Base-by-base conservation (phyloP, 2,113 vertebrate genomes). In the Tetrax tetrax region DNA sequence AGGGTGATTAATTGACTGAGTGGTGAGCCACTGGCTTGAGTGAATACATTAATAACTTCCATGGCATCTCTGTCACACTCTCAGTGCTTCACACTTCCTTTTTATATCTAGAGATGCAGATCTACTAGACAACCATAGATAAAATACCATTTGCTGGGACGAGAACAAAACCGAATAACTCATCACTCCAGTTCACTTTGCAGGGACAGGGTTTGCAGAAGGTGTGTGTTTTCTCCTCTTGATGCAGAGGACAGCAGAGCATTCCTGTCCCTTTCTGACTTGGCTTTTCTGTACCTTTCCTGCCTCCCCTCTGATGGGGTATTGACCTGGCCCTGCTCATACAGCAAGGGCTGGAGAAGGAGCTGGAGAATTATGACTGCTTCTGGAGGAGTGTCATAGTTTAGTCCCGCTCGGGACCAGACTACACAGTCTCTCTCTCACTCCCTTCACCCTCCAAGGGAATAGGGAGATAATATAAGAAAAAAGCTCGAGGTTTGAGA, bases 21-120 rank as follows among this genome's bases (percentile, higher is more conserved):
- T 75, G 29, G 57, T 80, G 85, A 97, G 72, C 28, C 64, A 69
- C 71, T 29, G 29, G 85, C 47, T 89, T 76, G 60, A 60, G 96
- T 91, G 77, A 94, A 59, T 74, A 90, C 97, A 96, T 98, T 97
- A 97, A 98, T 98, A 97, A 98, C 60, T 50, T 80, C 69, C 89
- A 77, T 24, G 10, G 33, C 87, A 63, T 80, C 75, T 90, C 93
- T 95, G 92, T 97, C 94, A 94, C 68, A 82, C 74, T 93, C 95
- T 96, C 90, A 90, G 70, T 91, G 79, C 81, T 94, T 88, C 96
- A 75, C 74, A 64, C 89, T 95, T 96, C 69, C 53, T 93, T 95
- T 87, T 95, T 66, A 51, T 92, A 96, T 93, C 95, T 95, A 59
- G 80, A 95, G 94, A 95, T 89, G 68, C 33, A 87, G 64, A 35